Evolutionary conservation across 2,113 vertebrate genomes (phyloP).

Genomic region (Stigmatopora argus): DNA sequence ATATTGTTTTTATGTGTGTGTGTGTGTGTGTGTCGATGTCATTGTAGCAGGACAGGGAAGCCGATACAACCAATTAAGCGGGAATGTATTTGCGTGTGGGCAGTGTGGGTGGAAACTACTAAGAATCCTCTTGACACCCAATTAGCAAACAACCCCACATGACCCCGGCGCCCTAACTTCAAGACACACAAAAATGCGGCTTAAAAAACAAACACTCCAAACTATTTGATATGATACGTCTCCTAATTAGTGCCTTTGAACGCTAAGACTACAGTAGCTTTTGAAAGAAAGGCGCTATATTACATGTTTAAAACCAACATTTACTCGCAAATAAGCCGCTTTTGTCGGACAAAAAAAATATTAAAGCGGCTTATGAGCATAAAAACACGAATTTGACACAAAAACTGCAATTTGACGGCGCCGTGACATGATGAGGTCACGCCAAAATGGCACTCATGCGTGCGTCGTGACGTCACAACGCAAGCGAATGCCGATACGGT

Average conservation of each 20-base stretch:
- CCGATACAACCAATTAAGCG: slow-evolving; percentile 63
- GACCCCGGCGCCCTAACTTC: slow-evolving; percentile 50
- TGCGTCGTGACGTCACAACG: too few relatives aligned
- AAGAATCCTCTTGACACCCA: slow-evolving; percentile 71
- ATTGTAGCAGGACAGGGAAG: slow-evolving; percentile 28
- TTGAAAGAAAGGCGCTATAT: slow-evolving; percentile 10
- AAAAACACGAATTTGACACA: too few relatives aligned
- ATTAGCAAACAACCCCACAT: slow-evolving; percentile 63
- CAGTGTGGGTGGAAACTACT: slow-evolving; percentile 55
- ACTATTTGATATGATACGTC: slow-evolving; percentile 56
- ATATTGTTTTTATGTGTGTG: slow-evolving; percentile 21
- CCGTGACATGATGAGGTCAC: too few relatives aligned
- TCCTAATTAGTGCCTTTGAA: slow-evolving; percentile 56
- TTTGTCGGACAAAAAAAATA: not conserved
- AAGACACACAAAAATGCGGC: slow-evolving; percentile 55
- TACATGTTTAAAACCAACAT: not conserved
- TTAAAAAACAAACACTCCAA: slow-evolving; percentile 60
- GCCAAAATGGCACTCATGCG: too few relatives aligned
- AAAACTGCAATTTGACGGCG: too few relatives aligned
- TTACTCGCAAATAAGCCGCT: not conserved
- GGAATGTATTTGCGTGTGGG: slow-evolving; percentile 44
- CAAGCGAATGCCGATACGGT: too few relatives aligned
- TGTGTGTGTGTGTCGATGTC: slow-evolving; percentile 21
- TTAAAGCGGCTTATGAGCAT: not conserved
- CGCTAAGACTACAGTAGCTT: slow-evolving; percentile 49